These are phyloP conservation scores for Elysia chlorotica DNA, from an alignment of 1,140 invertebrate genomes.

Conservation along the genomic window DNA sequence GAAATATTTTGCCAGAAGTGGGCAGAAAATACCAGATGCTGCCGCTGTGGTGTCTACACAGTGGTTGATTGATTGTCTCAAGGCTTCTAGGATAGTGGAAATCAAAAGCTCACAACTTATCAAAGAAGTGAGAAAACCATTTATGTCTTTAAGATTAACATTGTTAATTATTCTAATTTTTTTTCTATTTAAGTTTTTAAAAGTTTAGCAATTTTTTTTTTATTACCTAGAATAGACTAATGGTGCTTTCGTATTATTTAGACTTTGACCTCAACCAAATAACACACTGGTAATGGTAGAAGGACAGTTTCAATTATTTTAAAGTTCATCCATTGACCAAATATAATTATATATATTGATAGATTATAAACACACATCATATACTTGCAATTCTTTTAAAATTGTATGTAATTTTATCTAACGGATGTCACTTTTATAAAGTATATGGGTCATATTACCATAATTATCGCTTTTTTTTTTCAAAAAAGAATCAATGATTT, in stretches of 20 bases:
- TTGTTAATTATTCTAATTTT: neutral
- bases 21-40: neutral
- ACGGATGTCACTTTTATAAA: too few relatives aligned
- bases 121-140: neutral
- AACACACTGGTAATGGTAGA: too few relatives aligned
- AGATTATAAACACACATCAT: too few relatives aligned
- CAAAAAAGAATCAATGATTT: too few relatives aligned
- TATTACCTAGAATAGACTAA: neutral
- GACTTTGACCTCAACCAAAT: too few relatives aligned
- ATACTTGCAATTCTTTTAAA: too few relatives aligned
- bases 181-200: neutral
- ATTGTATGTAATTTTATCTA: too few relatives aligned
- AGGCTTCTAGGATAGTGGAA: conserved; percentile 23
- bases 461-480: too few relatives aligned
- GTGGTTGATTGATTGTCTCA: conserved; percentile 37
- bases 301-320: too few relatives aligned
- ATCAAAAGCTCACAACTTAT: conserved; percentile 22
- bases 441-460: too few relatives aligned
- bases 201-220: neutral
- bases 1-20: neutral
- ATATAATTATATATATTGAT: too few relatives aligned
- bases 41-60: conserved; percentile 14
- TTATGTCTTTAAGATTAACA: neutral
- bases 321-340: too few relatives aligned
- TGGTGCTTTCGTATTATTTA: neutral